Conservation (phyloP, 1,140 invertebrate genomes). For the Camponotus pennsylvanicus region DNA sequence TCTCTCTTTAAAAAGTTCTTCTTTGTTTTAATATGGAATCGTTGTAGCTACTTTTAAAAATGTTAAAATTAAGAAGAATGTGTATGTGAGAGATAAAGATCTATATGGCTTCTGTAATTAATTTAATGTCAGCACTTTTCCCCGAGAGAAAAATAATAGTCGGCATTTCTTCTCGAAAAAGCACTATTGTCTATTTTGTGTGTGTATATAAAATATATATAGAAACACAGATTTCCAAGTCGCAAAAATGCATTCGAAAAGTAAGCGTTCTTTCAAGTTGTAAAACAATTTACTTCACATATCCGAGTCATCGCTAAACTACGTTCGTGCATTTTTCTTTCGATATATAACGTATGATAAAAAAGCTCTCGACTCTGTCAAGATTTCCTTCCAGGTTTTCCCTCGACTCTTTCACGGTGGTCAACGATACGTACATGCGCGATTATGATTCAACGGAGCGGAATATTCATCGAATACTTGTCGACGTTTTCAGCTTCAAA, state of each 20-base stretch:
- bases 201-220: no score
- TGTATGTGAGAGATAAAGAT: background rate
- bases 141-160: no score
- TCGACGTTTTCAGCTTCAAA: constrained; percentile 19
- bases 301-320: background rate
- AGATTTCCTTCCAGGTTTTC: background rate
- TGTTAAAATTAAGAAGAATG: background rate
- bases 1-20: background rate
- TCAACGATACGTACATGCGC: background rate
- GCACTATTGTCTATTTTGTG: background rate
- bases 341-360: background rate
- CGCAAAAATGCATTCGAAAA: constrained; percentile 3
- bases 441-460: constrained; percentile 25
- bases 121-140: background rate
- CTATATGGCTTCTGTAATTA: background rate
- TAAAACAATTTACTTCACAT: constrained; percentile 32
- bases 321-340: background rate
- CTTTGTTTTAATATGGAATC: background rate
- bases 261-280: constrained; percentile 11
- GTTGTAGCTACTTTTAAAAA: background rate
- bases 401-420: background rate
- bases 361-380: constrained; percentile 15
- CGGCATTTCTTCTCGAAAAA: no score
- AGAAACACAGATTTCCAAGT: constrained; percentile 8
- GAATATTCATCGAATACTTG: constrained; percentile 26